Evolutionary conservation across 2,797 vertebrate species (phyloP).

Genomic region (Simalia tracyae): DNA sequence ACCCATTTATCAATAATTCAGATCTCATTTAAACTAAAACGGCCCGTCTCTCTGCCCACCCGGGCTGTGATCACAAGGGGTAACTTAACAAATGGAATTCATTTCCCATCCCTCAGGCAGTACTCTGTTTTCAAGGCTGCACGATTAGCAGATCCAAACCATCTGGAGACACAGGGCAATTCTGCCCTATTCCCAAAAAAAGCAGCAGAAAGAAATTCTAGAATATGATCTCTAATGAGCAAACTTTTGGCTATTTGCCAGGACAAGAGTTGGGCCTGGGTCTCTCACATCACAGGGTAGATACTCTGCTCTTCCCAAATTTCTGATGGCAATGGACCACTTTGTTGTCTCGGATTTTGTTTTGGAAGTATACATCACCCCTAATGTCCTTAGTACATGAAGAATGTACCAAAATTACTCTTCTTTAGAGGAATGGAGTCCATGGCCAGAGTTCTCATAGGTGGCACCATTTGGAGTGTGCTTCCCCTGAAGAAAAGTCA

Average conservation of each 20-base stretch:
- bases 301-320: neutral
- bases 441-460: neutral
- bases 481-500: neutral
- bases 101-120: neutral
- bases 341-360: neutral
- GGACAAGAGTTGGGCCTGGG: neutral
- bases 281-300: neutral
- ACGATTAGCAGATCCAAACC: neutral
- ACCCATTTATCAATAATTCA: neutral
- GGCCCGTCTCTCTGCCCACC: neutral
- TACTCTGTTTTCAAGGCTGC: neutral
- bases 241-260: neutral
- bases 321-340: neutral
- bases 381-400: neutral
- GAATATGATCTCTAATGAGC: neutral
- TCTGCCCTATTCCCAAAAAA: no score
- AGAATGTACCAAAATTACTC: neutral
- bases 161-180: neutral
- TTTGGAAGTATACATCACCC: neutral
- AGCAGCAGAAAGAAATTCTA: neutral
- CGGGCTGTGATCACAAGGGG: neutral
- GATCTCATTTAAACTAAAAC: neutral
- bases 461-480: neutral
- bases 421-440: neutral
- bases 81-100: neutral